phyloP scores from a whole-genome alignment of 35 echinoderm and acorn worm genomes.

The Holothuria glaberrima region DNA sequence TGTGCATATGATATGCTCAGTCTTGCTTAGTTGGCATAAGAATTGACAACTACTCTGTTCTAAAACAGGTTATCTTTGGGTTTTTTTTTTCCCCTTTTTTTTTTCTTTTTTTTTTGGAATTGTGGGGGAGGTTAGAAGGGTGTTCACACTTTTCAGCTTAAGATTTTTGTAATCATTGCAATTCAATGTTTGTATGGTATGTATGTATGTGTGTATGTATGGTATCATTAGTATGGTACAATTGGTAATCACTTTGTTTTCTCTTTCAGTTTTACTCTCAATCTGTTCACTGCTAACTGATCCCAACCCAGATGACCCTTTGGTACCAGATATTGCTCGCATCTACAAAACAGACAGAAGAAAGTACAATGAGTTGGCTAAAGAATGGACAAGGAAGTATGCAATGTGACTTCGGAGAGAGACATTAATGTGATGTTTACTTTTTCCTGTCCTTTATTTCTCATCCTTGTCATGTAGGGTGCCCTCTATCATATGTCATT shows the following conservation, averaged over 20 bases:
- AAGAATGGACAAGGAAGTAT: conserved; percentile 95
- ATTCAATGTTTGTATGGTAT: too few species aligned
- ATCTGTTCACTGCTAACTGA: conserved; percentile 97
- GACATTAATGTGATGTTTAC: conserved; percentile 31
- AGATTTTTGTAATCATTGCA: too few species aligned
- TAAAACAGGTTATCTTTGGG: too few species aligned
- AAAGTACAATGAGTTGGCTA: conserved; percentile 72
- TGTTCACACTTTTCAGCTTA: too few species aligned
- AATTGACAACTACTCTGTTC: too few species aligned
- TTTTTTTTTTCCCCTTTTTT: too few species aligned
- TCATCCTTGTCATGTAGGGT: conserved; percentile 37
- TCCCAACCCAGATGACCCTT: conserved; percentile 95
- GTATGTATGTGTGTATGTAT: too few species aligned
- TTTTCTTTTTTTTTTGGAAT: too few species aligned
- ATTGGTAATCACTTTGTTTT: conserved; percentile 35
- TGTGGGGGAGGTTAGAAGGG: too few species aligned
- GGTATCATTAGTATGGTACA: not conserved
- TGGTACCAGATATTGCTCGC: conserved; percentile 92
- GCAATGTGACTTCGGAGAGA: conserved; percentile 58
- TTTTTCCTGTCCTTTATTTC: conserved; percentile 63
- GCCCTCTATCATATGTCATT: conserved; percentile 25
- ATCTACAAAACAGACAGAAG: conserved; percentile 86
- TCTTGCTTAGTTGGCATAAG: too few species aligned
- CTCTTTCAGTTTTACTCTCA: conserved; percentile 86
- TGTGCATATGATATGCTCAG: too few species aligned